Evolutionary conservation across 1,140 invertebrate species (phyloP).

Genomic region (Drosophila aff.): DNA sequence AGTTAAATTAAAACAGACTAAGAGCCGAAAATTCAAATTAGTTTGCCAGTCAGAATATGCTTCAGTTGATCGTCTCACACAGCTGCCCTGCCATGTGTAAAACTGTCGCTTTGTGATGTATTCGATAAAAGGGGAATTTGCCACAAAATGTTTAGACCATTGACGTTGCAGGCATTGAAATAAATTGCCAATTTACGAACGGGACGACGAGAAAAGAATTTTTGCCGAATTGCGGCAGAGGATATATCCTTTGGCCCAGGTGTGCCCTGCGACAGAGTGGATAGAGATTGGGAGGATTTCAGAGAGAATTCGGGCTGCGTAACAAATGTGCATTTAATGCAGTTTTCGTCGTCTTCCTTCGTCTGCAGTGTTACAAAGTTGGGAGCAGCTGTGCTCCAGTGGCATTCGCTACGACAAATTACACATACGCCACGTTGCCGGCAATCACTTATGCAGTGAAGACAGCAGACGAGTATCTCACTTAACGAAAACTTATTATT

Average conservation of each 20-base stretch:
- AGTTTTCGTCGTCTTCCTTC: constrained; percentile 45
- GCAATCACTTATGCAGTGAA: constrained; percentile 66
- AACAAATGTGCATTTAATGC: constrained; percentile 80
- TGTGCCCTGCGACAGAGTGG: constrained; percentile 40
- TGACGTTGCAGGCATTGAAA: constrained; percentile 62
- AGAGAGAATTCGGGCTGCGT: constrained; percentile 40
- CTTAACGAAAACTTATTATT: not conserved
- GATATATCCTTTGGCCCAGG: constrained; percentile 50
- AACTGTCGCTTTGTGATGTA: constrained; percentile 52
- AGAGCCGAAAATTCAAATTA: constrained; percentile 48
- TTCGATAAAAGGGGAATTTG: constrained; percentile 55
- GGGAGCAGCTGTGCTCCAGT: constrained; percentile 44
- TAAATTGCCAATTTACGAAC: constrained; percentile 75
- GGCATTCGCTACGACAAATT: constrained; percentile 67
- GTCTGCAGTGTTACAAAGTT: constrained; percentile 50
- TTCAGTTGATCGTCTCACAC: constrained; percentile 15
- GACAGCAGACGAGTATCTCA: constrained; percentile 6
- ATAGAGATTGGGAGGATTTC: constrained; percentile 2
- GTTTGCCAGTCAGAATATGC: constrained; percentile 43
- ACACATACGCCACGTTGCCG: constrained; percentile 73
- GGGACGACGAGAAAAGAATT: constrained; percentile 50
- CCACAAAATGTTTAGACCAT: constrained; percentile 60
- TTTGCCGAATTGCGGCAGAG: constrained; percentile 53
- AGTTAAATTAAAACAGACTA: constrained; percentile 49
- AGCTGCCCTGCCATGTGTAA: constrained; percentile 52